phyloP scores from a whole-genome alignment of 2,797 vertebrate species.

The Periparus ater region DNA sequence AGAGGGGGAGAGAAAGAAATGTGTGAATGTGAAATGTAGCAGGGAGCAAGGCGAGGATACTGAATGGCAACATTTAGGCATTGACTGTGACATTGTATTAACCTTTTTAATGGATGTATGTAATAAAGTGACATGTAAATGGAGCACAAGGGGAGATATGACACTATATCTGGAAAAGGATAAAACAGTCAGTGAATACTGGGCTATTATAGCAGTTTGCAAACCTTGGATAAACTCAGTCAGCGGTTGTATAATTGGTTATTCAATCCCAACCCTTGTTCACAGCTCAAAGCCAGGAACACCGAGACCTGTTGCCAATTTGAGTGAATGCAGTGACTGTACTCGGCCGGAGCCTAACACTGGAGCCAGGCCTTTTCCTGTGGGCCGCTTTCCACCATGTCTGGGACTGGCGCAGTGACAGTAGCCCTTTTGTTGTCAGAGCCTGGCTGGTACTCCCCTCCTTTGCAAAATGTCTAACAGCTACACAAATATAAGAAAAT shows the following conservation, averaged over 20 bases:
- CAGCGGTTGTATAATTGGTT: slow-evolving; percentile 95
- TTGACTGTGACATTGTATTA: slow-evolving; percentile 79
- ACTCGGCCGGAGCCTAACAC: slow-evolving; percentile 82
- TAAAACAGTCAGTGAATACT: slow-evolving; percentile 86
- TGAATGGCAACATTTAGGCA: slow-evolving; percentile 76
- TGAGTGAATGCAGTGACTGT: slow-evolving; percentile 97
- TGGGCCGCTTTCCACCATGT: slow-evolving; percentile 92
- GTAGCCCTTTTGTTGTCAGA: slow-evolving; percentile 94
- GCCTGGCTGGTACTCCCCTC: slow-evolving; percentile 82
- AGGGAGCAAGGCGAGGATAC: slow-evolving; percentile 46
- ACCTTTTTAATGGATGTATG: slow-evolving; percentile 81
- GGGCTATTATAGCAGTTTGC: slow-evolving; percentile 87
- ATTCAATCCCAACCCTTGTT: slow-evolving; percentile 93
- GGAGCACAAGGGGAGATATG: slow-evolving; percentile 80
- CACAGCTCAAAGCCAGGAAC: slow-evolving; percentile 86
- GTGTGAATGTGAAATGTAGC: slow-evolving; percentile 42
- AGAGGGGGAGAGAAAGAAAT: slow-evolving; percentile 58
- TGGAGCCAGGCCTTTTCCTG: slow-evolving; percentile 98
- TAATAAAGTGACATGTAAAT: slow-evolving; percentile 82
- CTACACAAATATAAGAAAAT: slow-evolving; percentile 97
- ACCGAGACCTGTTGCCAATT: slow-evolving; percentile 89
- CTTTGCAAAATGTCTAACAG: slow-evolving; percentile 87
- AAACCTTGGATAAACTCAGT: slow-evolving; percentile 92
- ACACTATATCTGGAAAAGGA: slow-evolving; percentile 81
- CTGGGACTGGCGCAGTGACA: slow-evolving; percentile 96